Percentiles rank a stretch among this genome's conserved stretches.
phyloP scores from a whole-genome alignment of 2,113 vertebrate species.

The Scophthalmus maximus region DNA sequence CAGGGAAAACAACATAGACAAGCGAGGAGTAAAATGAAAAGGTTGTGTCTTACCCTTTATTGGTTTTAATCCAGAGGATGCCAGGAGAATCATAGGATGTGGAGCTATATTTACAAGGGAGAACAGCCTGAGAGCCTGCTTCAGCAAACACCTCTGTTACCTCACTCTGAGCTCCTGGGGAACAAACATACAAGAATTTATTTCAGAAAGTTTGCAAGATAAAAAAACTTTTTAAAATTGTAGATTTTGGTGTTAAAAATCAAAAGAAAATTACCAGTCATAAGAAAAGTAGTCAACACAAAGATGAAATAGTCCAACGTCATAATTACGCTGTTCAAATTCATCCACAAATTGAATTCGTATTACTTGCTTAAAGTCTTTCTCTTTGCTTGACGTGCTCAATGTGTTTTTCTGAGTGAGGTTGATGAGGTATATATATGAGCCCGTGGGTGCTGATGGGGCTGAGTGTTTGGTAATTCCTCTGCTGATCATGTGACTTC shows the following conservation, averaged over 20 bases:
- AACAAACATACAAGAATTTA: conserved; percentile 1
- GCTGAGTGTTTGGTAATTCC: conserved; percentile 58
- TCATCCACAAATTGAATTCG: background rate
- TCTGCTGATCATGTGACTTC: conserved; percentile 74
- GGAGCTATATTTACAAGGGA: conserved; percentile 64
- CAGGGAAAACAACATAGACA: too few relatives aligned
- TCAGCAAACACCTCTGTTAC: conserved; percentile 67
- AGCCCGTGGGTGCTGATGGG: conserved; percentile 36
- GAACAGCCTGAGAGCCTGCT: conserved; percentile 64
- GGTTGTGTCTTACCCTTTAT: conserved; percentile 54
- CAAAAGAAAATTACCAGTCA: conserved; percentile 57
- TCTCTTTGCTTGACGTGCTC: background rate
- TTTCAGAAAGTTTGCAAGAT: background rate
- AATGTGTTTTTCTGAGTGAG: conserved; percentile 7
- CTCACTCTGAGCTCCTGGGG: conserved; percentile 46
- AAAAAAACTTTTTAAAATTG: background rate
- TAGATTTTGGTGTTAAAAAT: background rate
- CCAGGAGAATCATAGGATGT: rapidly evolving
- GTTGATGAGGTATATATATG: conserved; percentile 46
- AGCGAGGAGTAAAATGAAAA: background rate
- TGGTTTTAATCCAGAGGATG: conserved; percentile 67
- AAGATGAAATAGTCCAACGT: conserved; percentile 40
- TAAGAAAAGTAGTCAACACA: conserved; percentile 20
- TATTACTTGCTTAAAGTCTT: background rate
- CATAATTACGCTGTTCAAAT: conserved; percentile 10